These are phyloP conservation scores for Zonotrichia albicollis DNA, from an alignment of 2,797 vertebrate genomes.

Conservation along the genomic window DNA sequence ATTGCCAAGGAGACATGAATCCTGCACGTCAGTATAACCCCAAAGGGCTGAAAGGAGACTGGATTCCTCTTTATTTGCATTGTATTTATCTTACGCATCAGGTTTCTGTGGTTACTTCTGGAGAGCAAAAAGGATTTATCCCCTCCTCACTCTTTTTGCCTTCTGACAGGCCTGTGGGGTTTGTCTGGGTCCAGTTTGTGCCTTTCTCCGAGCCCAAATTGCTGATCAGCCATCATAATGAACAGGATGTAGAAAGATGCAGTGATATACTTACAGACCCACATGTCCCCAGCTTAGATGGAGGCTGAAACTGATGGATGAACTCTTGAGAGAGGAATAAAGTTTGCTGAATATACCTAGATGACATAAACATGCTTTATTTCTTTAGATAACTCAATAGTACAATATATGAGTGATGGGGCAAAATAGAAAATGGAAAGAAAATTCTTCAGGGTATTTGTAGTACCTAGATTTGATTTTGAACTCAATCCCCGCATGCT, in stretches of 20 bases:
- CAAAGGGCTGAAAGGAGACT: background rate
- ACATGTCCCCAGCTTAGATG: background rate
- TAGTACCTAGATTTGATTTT: constrained; percentile 51
- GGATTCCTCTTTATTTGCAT: background rate
- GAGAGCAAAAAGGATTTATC: background rate
- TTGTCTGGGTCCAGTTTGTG: background rate
- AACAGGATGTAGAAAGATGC: background rate
- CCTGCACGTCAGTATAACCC: background rate
- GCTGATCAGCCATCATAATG: background rate
- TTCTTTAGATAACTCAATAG: constrained; percentile 62
- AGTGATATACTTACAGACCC: background rate
- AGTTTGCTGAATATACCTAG: constrained; percentile 46
- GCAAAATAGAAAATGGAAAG: constrained; percentile 60
- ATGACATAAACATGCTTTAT: constrained; percentile 59
- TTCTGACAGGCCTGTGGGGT: background rate
- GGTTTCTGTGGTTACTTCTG: background rate
- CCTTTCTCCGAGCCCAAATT: background rate
- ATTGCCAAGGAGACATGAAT: background rate
- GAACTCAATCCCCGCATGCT: background rate
- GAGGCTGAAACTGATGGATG: constrained; percentile 29
- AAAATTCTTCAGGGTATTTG: constrained; percentile 63
- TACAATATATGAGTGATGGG: constrained; percentile 51
- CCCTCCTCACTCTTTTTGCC: background rate
- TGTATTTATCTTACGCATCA: background rate
- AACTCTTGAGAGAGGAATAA: constrained; percentile 42